Conservation (phyloP, 2,888 invertebrate genomes). For the Cantharis nigra region DNA sequence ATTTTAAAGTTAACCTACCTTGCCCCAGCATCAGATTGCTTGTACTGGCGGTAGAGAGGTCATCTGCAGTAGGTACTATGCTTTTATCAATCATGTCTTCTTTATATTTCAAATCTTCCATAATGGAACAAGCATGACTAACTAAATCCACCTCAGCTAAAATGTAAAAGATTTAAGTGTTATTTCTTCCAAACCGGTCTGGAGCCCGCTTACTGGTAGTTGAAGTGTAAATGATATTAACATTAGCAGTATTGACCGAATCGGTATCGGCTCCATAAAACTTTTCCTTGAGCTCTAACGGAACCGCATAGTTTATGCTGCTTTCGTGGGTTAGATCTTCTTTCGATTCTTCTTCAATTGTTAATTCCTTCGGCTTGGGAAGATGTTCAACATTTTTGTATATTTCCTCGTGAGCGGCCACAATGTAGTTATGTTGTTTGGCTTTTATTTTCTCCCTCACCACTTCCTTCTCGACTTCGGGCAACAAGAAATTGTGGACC, state of each 20-base stretch:
- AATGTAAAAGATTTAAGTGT: background rate
- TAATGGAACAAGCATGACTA: background rate
- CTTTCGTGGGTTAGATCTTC: background rate
- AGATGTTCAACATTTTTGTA: constrained; percentile 31
- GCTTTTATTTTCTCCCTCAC: constrained; percentile 51
- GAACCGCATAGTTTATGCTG: background rate
- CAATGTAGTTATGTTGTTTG: constrained; percentile 52
- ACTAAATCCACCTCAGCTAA: background rate
- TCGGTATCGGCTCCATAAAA: background rate
- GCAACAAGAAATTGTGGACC: constrained; percentile 64
- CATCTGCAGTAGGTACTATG: background rate
- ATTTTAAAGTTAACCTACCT: background rate
- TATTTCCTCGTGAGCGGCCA: constrained; percentile 53
- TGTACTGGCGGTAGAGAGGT: background rate
- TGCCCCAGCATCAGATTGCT: background rate
- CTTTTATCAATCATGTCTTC: background rate
- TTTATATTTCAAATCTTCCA: background rate
- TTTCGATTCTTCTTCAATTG: too few species aligned
- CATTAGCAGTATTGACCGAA: background rate
- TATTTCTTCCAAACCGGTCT: background rate
- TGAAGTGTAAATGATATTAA: background rate
- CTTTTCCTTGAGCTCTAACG: background rate
- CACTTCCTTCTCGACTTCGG: constrained; percentile 58
- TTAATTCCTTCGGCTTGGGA: constrained; percentile 6
- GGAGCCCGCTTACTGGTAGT: background rate